Conservation (phyloP, 2,113 vertebrate species). For the Heterochromis multidens region DNA sequence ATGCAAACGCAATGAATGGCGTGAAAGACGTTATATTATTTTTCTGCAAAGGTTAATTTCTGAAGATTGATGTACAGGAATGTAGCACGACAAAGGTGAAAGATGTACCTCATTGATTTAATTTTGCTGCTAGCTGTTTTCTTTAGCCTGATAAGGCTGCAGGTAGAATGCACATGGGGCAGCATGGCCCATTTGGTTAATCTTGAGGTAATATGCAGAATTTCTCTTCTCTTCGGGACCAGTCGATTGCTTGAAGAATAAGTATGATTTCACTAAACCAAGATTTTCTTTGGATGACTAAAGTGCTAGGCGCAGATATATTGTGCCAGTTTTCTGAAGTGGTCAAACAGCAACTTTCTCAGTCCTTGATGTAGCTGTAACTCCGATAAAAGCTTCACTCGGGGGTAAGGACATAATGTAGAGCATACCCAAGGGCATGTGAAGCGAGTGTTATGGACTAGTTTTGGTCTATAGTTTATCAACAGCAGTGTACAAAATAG, state of each 20-base stretch:
- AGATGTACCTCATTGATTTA: background rate
- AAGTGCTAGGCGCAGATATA: background rate
- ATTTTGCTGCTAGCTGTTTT: background rate
- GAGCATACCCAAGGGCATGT: conserved; percentile 15
- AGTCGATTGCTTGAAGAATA: background rate
- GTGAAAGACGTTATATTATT: background rate
- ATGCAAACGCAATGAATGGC: background rate
- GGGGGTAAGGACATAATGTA: conserved; percentile 6
- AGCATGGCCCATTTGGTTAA: background rate
- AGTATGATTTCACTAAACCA: background rate
- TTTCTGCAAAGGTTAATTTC: background rate
- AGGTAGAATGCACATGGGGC: background rate
- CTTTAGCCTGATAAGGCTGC: background rate
- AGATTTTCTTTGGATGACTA: background rate
- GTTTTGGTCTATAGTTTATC: conserved; percentile 13
- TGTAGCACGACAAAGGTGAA: background rate
- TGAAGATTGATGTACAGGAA: background rate
- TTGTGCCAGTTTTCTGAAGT: background rate
- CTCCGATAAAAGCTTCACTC: conserved; percentile 9
- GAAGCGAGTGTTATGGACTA: conserved; percentile 6
- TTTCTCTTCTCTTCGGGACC: background rate
- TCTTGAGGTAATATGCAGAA: background rate
- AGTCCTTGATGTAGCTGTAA: background rate
- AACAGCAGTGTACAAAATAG: background rate
- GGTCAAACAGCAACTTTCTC: background rate